phyloP scores from a whole-genome alignment of 2,797 vertebrate genomes.

The Xenentodon cancila region DNA sequence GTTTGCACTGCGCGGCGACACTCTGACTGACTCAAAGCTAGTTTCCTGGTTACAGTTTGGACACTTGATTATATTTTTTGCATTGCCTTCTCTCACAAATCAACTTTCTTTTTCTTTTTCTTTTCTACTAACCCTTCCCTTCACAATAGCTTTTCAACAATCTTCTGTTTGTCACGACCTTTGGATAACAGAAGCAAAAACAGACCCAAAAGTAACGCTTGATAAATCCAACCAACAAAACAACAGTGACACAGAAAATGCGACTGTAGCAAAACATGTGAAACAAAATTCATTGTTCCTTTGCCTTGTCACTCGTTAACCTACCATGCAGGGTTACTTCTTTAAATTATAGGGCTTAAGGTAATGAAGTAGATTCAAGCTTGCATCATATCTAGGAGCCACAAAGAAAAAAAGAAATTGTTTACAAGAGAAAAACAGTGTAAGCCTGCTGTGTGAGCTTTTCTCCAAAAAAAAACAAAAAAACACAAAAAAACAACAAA shows the following conservation, averaged over 20 bases:
- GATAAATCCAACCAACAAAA: not conserved
- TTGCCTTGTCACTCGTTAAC: conserved; percentile 36
- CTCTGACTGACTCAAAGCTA: too few species aligned
- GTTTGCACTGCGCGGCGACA: too few species aligned
- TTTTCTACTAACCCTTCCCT: not conserved
- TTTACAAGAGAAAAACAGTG: conserved; percentile 43
- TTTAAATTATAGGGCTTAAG: conserved; percentile 53
- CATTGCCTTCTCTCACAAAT: not conserved
- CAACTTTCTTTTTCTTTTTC: not conserved
- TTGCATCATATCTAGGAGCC: conserved; percentile 31
- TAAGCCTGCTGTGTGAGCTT: conserved; percentile 8
- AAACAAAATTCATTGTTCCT: conserved; percentile 14
- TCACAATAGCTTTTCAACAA: too few species aligned
- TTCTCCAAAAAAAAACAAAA: too few species aligned
- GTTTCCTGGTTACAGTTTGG: not conserved
- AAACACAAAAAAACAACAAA: too few species aligned
- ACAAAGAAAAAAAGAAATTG: conserved; percentile 46
- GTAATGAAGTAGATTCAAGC: conserved; percentile 40
- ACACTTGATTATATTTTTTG: not conserved
- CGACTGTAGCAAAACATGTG: conserved; percentile 24
- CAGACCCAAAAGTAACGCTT: conserved; percentile 13
- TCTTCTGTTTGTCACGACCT: too few species aligned
- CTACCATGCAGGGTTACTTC: conserved; percentile 36
- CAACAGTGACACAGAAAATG: conserved; percentile 19
- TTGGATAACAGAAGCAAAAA: not conserved